Evolutionary conservation across 2,888 invertebrate genomes (phyloP), one percentile per base, ranked within the genome.

Genomic region (Drosophila aldrichi): DNA sequence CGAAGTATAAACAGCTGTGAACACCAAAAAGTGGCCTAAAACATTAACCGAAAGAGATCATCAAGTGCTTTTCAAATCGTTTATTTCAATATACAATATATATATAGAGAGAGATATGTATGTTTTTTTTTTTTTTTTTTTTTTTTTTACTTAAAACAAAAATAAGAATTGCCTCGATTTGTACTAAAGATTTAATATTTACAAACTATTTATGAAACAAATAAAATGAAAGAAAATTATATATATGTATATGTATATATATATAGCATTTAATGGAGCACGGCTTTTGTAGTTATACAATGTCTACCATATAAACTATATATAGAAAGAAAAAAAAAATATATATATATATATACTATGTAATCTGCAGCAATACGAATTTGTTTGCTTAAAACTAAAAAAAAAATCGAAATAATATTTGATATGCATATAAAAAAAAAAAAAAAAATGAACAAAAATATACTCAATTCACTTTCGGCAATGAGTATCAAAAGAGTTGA

Each of bases 21-120:
- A 86, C 87, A 86, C 88, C 88, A 82, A 84, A 83, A 87, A 88
- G 89, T 88, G 89, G 88, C 88, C 87, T 88, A 82, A 82, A 74
- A 75, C 65, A 57, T 62, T 51, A 76, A 70, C 55, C 48, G 78
- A 70, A 76, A 70, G 68, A 68, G 71, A 77, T 73, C 69, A 74
- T 57, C 63, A 75, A 79, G 79, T 79, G 79, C 79, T 79, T 79
- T 79, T 73, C 68, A 52, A 79, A 79, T 62, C 66, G 60, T 68
- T 66, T 70, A 40, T 69, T 43, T 56, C 34, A 38, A 61, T 48
- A 63, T 40, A 40, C n/a, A n/a, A 34, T 29, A 32, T 49, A 18
- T 32, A 29, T 32, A 34, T 51, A 22, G 25, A 52, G n/a, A n/a
- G n/a, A 12, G 6, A 12, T 38, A 7, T 6, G 38, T 22, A n/a